phyloP scores from a whole-genome alignment of 2,888 invertebrate genomes.

The Agonopterix arenella region DNA sequence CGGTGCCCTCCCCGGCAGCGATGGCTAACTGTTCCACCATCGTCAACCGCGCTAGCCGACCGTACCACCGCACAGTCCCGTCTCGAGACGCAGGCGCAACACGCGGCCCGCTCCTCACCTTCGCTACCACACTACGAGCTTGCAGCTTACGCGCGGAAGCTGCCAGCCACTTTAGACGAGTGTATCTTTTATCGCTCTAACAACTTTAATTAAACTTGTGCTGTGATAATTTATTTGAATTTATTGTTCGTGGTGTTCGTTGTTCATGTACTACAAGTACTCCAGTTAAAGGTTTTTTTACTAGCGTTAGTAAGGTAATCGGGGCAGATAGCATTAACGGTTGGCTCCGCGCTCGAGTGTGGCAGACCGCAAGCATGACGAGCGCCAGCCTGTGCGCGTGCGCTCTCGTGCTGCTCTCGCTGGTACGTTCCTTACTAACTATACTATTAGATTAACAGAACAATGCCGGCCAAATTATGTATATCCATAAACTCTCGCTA shows the following conservation, averaged over 20 bases:
- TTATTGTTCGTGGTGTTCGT: slow-evolving; percentile 14
- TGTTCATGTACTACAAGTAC: slow-evolving; percentile 10
- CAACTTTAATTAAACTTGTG: slow-evolving; percentile 18
- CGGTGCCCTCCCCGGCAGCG: slow-evolving; percentile 52
- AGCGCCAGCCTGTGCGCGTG: slow-evolving; percentile 46
- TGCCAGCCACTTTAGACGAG: background rate
- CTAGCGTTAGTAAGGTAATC: slow-evolving; percentile 64
- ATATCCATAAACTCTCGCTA: too few species aligned
- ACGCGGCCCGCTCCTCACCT: slow-evolving; percentile 35
- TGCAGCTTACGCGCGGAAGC: slow-evolving; percentile 10
- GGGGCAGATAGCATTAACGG: slow-evolving; percentile 76
- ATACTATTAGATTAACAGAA: background rate
- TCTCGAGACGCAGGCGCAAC: slow-evolving; percentile 50
- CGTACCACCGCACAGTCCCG: slow-evolving; percentile 58
- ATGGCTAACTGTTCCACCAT: slow-evolving; percentile 67
- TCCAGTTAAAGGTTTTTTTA: slow-evolving; percentile 36
- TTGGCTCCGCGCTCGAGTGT: slow-evolving; percentile 73
- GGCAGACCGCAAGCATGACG: slow-evolving; percentile 75
- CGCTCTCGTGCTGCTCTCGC: slow-evolving; percentile 59
- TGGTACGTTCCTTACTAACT: slow-evolving; percentile 43
- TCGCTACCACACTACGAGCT: slow-evolving; percentile 13
- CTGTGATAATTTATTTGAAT: slow-evolving; percentile 24
- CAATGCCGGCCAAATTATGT: too few species aligned
- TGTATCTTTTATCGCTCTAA: too few species aligned
- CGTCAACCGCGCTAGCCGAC: slow-evolving; percentile 46